A percentile compares a stretch with the other conserved stretches of the same genome.
phyloP scores from a whole-genome alignment of 2,888 invertebrate genomes.

The Dichetophora obliterata region DNA sequence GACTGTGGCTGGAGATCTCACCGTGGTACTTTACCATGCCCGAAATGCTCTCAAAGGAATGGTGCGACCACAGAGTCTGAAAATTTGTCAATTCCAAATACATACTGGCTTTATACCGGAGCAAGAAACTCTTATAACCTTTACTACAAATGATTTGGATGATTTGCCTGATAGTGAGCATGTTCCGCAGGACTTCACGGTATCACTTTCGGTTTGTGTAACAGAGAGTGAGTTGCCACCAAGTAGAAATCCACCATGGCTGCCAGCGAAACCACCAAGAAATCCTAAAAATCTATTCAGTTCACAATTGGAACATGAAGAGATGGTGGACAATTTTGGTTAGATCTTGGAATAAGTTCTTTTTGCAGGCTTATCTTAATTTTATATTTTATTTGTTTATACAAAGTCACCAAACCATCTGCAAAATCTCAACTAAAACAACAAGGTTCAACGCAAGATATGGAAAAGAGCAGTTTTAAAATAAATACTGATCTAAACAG shows the following conservation, averaged over 20 bases:
- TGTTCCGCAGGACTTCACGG: conserved; percentile 79
- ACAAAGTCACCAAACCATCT: conserved; percentile 70
- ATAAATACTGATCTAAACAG: conserved; percentile 26
- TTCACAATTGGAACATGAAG: conserved; percentile 84
- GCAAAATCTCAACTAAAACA: conserved; percentile 52
- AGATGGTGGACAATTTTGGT: conserved; percentile 88
- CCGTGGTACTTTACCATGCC: conserved; percentile 85
- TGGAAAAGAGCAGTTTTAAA: neutral
- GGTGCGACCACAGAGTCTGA: conserved; percentile 84
- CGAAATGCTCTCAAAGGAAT: conserved; percentile 86
- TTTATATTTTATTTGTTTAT: conserved; percentile 40
- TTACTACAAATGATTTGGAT: conserved; percentile 83
- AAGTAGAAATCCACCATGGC: conserved; percentile 81
- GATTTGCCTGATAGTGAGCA: conserved; percentile 81
- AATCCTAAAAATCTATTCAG: conserved; percentile 75
- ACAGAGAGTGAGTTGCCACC: conserved; percentile 79
- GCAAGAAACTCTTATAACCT: conserved; percentile 81
- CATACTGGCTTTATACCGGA: conserved; percentile 88
- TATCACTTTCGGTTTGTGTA: conserved; percentile 79
- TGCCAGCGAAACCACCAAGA: conserved; percentile 76
- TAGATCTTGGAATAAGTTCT: conserved; percentile 48
- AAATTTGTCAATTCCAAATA: conserved; percentile 89
- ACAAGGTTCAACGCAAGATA: conserved; percentile 55
- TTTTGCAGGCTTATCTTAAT: neutral
- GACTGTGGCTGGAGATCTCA: conserved; percentile 88